Conservation (phyloP, 2,113 vertebrate genomes). For the Poeciliopsis prolifica region DNA sequence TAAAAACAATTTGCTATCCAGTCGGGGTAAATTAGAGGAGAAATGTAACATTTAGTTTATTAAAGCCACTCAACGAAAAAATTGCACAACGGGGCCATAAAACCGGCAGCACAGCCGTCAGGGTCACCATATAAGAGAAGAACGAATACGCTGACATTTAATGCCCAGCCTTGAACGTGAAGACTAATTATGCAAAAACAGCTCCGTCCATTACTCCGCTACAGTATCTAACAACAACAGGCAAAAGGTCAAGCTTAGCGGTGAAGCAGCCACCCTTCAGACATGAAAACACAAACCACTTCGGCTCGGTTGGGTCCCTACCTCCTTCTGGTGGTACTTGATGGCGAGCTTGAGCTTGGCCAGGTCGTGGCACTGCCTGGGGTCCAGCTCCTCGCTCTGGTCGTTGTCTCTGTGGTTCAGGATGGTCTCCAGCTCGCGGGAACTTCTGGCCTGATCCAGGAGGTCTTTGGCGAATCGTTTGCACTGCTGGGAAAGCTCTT, state of each 20-base stretch:
- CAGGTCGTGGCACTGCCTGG: slow-evolving; percentile 91
- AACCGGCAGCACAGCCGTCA: background rate
- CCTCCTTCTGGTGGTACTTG: slow-evolving; percentile 99
- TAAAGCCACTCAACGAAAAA: background rate
- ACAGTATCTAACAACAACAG: too few species aligned
- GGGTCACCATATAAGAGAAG: background rate
- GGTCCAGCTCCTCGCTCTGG: slow-evolving; percentile 94
- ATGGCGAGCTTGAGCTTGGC: slow-evolving; percentile 98
- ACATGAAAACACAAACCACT: background rate
- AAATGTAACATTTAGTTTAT: background rate
- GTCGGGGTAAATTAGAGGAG: background rate
- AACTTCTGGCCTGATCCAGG: slow-evolving; percentile 95
- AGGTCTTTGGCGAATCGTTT: slow-evolving; percentile 98
- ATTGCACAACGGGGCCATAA: background rate
- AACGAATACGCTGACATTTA: background rate
- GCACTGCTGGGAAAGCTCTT: slow-evolving; percentile 97
- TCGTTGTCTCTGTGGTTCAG: slow-evolving; percentile 95
- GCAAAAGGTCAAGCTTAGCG: background rate
- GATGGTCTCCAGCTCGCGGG: slow-evolving; percentile 94
- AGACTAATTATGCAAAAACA: background rate
- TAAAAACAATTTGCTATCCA: background rate
- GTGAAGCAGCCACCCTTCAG: background rate
- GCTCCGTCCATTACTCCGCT: background rate
- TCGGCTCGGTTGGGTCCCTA: slow-evolving; percentile 64
- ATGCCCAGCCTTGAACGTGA: background rate